Conservation (phyloP, 2,797 vertebrate genomes). For the Nannoperca obscura region DNA sequence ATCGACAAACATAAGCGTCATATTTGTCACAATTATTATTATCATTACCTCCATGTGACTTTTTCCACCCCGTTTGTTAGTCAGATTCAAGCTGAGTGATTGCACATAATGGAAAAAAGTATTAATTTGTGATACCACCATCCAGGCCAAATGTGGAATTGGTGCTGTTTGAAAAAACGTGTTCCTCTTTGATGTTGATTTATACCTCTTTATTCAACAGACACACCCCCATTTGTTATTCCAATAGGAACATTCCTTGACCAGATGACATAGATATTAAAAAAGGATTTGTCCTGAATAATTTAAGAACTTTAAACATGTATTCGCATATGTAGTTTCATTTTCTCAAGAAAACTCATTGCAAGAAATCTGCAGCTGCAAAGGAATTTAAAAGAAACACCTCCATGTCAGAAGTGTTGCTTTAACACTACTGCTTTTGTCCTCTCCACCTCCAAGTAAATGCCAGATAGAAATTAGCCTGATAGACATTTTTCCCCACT, state of each 20-base stretch:
- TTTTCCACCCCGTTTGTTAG: constrained; percentile 50
- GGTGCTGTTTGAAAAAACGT: constrained; percentile 33
- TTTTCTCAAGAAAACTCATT: background rate
- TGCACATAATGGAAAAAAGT: constrained; percentile 41
- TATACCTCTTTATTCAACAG: constrained; percentile 8
- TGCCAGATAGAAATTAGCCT: constrained; percentile 8
- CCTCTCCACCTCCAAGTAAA: background rate
- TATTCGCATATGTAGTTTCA: background rate
- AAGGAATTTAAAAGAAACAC: background rate
- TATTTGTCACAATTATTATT: constrained; percentile 66
- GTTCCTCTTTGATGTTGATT: constrained; percentile 44
- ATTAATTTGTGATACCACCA: constrained; percentile 5
- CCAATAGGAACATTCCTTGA: constrained; percentile 13
- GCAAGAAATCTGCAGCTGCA: background rate
- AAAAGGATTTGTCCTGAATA: constrained; percentile 14
- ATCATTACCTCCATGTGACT: constrained; percentile 60
- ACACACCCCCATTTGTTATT: constrained; percentile 15
- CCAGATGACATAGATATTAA: constrained; percentile 12
- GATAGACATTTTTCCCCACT: background rate
- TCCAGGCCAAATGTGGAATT: constrained; percentile 43
- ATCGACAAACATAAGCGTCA: constrained; percentile 58
- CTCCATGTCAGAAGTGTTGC: background rate
- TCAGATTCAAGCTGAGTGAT: constrained; percentile 55
- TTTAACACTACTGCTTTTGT: background rate
- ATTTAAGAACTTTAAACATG: constrained; percentile 17